A percentile compares a stretch with the other conserved stretches of the same genome.
Conservation (phyloP, 2,113 vertebrate species). For the Salvelinus fontinalis region DNA sequence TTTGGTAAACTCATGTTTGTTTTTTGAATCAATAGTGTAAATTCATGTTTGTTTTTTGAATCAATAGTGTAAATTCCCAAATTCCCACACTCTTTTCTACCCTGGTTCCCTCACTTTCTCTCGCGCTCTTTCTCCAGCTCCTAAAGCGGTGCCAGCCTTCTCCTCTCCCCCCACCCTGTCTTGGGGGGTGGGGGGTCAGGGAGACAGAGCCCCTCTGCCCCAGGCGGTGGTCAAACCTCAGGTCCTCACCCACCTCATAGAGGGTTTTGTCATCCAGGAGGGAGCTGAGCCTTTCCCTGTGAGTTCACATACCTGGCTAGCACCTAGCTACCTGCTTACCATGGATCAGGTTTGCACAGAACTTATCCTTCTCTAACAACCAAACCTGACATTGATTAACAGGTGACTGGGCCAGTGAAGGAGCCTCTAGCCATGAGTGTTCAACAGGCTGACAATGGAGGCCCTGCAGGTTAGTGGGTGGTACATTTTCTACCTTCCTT, state of each 20-base stretch:
- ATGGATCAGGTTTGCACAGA: too few relatives aligned
- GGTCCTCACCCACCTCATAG: conserved; percentile 97
- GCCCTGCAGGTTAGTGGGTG: conserved; percentile 55
- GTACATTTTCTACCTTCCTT: too few relatives aligned
- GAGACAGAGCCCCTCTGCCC: conserved; percentile 82
- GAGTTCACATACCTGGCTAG: conserved; percentile 49
- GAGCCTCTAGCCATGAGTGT: conserved; percentile 68
- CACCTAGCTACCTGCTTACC: too few relatives aligned
- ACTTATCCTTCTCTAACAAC: not conserved
- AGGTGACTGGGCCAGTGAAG: conserved; percentile 78
- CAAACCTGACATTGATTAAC: conserved; percentile 33
- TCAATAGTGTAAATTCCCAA: not conserved
- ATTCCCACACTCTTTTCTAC: not conserved
- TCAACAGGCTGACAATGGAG: conserved; percentile 53
- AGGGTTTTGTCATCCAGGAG: conserved; percentile 98
- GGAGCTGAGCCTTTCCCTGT: conserved; percentile 98
- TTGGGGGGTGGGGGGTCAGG: conserved; percentile 69
- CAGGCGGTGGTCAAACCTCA: conserved; percentile 98
- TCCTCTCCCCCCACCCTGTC: conserved; percentile 71
- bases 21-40: not conserved
- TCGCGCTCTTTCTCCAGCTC: conserved; percentile 37
- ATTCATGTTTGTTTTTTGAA: not conserved
- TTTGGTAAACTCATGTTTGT: not conserved
- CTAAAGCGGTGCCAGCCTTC: conserved; percentile 51
- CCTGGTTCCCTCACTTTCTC: conserved; percentile 1